phyloP scores from a whole-genome alignment of 2,888 invertebrate species.

The Fragum whitleyi region DNA sequence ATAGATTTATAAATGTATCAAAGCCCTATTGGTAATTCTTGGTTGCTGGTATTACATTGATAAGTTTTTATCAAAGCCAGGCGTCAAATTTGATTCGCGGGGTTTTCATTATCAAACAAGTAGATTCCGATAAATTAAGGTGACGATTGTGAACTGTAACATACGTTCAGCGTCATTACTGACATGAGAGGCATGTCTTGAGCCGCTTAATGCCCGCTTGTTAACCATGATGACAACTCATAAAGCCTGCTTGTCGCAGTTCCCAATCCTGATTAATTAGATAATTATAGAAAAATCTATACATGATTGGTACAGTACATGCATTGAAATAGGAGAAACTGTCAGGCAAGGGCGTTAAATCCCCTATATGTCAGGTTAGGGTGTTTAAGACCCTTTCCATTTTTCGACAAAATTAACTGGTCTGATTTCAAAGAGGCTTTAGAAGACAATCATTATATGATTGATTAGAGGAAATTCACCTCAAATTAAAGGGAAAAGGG shows the following conservation, averaged over 20 bases:
- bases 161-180: neutral
- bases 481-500: too few species aligned
- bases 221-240: constrained; percentile 22
- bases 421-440: too few species aligned
- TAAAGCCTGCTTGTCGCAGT: constrained; percentile 29
- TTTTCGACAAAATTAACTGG: too few species aligned
- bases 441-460: too few species aligned
- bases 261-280: constrained; percentile 52
- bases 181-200: constrained; percentile 22
- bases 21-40: too few species aligned
- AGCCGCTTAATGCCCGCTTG: constrained; percentile 28
- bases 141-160: neutral
- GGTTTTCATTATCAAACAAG: neutral
- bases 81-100: neutral
- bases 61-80: too few species aligned
- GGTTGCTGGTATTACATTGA: too few species aligned
- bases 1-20: too few species aligned
- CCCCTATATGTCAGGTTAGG: neutral
- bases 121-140: constrained; percentile 1
- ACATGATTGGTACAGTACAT: constrained; percentile 39
- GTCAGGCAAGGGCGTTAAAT: constrained; percentile 2
- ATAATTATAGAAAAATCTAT: constrained; percentile 57
- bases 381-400: too few species aligned
- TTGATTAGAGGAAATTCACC: too few species aligned
- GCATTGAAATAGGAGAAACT: constrained; percentile 5